Evolutionary conservation across 2,113 vertebrate genomes (phyloP).

Genomic region (Pollachius pollachius): DNA sequence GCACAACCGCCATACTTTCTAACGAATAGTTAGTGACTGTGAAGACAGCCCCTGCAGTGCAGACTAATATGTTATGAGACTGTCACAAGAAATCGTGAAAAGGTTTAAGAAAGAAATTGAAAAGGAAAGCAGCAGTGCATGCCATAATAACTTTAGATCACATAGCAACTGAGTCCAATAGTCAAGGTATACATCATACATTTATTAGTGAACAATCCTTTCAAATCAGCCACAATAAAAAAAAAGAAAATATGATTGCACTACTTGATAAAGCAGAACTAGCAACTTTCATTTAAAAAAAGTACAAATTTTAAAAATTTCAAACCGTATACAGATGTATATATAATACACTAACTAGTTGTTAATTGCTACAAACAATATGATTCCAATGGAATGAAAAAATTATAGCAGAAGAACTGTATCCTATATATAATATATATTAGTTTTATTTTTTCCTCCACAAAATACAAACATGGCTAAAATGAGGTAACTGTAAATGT

Average conservation of each 20-base stretch:
- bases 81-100: not conserved
- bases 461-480: conserved; percentile 99
- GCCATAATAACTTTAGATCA: not conserved
- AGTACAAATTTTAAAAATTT: conserved; percentile 99
- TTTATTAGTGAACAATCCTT: conserved; percentile 99
- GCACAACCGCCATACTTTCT: no score
- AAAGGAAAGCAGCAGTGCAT: not conserved
- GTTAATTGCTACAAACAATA: conserved; percentile 99
- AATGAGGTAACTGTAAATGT: conserved; percentile 99
- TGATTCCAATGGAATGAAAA: conserved; percentile 99
- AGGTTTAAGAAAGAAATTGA: not conserved
- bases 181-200: conserved; percentile 96
- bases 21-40: no score
- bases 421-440: conserved; percentile 97
- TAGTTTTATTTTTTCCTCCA: conserved; percentile 80
- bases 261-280: conserved; percentile 99
- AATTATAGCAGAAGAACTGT: conserved; percentile 96
- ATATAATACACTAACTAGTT: conserved; percentile 99
- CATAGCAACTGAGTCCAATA: conserved; percentile 23
- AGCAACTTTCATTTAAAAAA: conserved; percentile 99
- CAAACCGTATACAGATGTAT: conserved; percentile 99
- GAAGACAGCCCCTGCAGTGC: no score
- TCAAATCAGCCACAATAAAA: conserved; percentile 99
- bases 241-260: conserved; percentile 99
- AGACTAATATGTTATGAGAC: no score